Conservation (phyloP, 2,888 invertebrate genomes). For the Drosophila robusta region DNA sequence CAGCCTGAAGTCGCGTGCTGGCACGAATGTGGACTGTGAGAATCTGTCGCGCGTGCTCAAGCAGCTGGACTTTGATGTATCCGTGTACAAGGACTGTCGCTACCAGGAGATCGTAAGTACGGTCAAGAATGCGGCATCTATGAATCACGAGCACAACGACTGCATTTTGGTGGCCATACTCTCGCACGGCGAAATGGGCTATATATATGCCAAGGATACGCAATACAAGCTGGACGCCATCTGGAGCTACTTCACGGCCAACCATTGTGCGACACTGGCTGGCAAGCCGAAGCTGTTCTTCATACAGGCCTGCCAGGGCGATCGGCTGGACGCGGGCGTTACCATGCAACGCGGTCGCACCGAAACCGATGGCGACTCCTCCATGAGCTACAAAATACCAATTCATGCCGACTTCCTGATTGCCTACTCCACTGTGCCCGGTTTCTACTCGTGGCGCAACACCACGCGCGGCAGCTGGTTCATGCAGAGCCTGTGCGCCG, state of each 20-base stretch:
- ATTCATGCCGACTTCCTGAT: slow-evolving; percentile 96
- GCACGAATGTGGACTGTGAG: slow-evolving; percentile 94
- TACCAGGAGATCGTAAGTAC: slow-evolving; percentile 88
- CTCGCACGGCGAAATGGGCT: slow-evolving; percentile 95
- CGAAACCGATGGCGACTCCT: slow-evolving; percentile 90
- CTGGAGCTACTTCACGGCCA: slow-evolving; percentile 92
- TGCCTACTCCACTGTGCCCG: slow-evolving; percentile 96
- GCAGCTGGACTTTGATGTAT: slow-evolving; percentile 90
- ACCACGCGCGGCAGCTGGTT: slow-evolving; percentile 98
- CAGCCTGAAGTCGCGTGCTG: slow-evolving; percentile 90
- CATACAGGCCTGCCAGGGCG: slow-evolving; percentile 96
- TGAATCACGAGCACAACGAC: slow-evolving; percentile 93
- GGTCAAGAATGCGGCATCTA: slow-evolving; percentile 89
- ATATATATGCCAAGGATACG: slow-evolving; percentile 93
- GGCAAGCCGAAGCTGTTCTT: slow-evolving; percentile 92
- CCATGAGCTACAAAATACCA: slow-evolving; percentile 92
- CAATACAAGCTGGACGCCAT: slow-evolving; percentile 93
- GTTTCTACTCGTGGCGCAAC: slow-evolving; percentile 97
- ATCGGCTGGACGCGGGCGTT: slow-evolving; percentile 92
- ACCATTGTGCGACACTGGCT: slow-evolving; percentile 92
- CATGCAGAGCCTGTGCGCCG: slow-evolving; percentile 95
- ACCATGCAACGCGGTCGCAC: slow-evolving; percentile 86
- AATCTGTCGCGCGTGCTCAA: slow-evolving; percentile 89
- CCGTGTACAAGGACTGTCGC: slow-evolving; percentile 89
- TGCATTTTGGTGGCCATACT: slow-evolving; percentile 93